These are phyloP conservation scores for Bovichtus diacanthus DNA, from an alignment of 2,797 vertebrate genomes.

Conservation along the genomic window DNA sequence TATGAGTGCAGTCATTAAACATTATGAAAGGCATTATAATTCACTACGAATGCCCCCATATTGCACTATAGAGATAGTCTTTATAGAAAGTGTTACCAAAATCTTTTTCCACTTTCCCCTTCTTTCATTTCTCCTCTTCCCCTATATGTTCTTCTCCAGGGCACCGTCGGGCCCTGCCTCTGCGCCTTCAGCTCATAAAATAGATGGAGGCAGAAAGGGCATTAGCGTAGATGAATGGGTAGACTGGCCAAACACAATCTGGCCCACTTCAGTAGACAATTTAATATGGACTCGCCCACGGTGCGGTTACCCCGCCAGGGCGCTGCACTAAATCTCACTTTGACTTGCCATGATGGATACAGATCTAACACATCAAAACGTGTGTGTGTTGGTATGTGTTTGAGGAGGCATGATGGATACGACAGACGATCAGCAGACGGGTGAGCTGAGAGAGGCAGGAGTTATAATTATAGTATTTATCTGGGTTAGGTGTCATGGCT, in stretches of 20 bases:
- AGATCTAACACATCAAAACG: constrained; percentile 66
- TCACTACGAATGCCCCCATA: no score
- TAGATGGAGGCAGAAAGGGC: constrained; percentile 71
- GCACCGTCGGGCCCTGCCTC: constrained; percentile 46
- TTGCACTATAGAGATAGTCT: no score
- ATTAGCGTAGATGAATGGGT: constrained; percentile 78
- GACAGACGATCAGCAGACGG: constrained; percentile 65
- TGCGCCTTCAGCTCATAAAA: constrained; percentile 53
- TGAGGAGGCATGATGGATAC: constrained; percentile 74
- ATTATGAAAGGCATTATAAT: no score
- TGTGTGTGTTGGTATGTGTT: constrained; percentile 31
- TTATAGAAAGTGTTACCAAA: no score
- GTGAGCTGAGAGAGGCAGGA: constrained; percentile 75
- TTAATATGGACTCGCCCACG: constrained; percentile 78
- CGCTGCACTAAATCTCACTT: constrained; percentile 78
- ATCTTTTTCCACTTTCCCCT: not conserved
- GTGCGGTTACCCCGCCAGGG: constrained; percentile 59
- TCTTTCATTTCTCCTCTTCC: constrained; percentile 3
- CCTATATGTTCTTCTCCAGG: constrained; percentile 9
- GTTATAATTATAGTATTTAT: constrained; percentile 82
- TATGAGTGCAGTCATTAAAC: no score
- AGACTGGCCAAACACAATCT: constrained; percentile 78
- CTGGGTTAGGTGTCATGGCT: constrained; percentile 79
- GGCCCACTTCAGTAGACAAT: constrained; percentile 78
- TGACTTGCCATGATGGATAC: constrained; percentile 77